These are phyloP conservation scores for Trachymyrmex cornetzi DNA, from an alignment of 1,140 invertebrate species.

Conservation along the genomic window DNA sequence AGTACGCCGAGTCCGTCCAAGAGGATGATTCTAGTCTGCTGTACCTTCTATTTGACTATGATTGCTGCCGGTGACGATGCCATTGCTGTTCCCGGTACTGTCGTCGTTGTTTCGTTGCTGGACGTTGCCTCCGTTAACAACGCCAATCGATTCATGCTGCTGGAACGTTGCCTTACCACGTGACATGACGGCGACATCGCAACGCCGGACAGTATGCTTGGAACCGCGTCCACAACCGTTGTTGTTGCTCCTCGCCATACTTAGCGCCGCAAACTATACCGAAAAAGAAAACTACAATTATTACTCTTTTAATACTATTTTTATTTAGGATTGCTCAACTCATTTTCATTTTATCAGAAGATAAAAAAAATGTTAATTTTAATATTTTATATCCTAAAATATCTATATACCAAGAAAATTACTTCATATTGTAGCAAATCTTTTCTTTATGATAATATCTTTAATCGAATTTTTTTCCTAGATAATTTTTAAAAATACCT, in stretches of 20 bases:
- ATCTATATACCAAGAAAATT: background rate
- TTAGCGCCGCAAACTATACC: constrained; percentile 11
- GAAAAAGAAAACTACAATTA: background rate
- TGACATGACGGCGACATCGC: constrained; percentile 62
- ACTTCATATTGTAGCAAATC: background rate
- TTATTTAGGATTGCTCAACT: background rate
- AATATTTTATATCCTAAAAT: background rate
- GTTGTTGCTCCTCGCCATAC: constrained; percentile 66
- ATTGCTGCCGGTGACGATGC: constrained; percentile 49
- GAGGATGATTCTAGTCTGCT: constrained; percentile 64
- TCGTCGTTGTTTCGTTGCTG: constrained; percentile 56
- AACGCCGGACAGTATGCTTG: constrained; percentile 57
- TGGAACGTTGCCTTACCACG: constrained; percentile 62
- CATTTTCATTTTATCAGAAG: background rate
- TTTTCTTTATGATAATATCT: background rate
- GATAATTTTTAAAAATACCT: background rate
- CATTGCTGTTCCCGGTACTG: constrained; percentile 49
- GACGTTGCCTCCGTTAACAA: constrained; percentile 63
- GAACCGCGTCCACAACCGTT: constrained; percentile 49
- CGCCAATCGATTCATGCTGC: constrained; percentile 63
- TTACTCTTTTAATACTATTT: background rate
- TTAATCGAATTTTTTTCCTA: background rate
- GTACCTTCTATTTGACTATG: constrained; percentile 65
- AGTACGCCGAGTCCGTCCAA: constrained; percentile 55
- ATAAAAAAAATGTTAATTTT: constrained; percentile 9